These are phyloP conservation scores for Allenopithecus nigroviridis DNA, from an alignment of 2,797 vertebrate species.

Conservation along the genomic window DNA sequence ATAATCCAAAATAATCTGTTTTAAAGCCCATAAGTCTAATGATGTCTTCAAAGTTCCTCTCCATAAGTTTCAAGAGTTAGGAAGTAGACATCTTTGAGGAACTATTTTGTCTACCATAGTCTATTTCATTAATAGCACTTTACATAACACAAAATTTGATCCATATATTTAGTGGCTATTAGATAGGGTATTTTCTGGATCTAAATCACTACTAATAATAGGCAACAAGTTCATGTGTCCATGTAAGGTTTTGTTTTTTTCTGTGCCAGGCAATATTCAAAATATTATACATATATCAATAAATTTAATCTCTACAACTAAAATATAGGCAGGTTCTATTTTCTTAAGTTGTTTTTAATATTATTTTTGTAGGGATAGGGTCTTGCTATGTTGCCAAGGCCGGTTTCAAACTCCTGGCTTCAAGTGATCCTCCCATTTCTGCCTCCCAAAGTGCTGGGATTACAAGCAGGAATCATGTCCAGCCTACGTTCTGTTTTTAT, in stretches of 20 bases:
- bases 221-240: not conserved
- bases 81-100: not conserved
- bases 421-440: not conserved
- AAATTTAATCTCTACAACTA: not conserved
- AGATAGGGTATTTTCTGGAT: not conserved
- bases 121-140: not conserved
- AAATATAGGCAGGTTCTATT: not conserved
- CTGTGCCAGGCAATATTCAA: not conserved
- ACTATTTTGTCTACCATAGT: not conserved
- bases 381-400: not conserved
- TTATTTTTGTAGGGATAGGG: not conserved
- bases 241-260: not conserved
- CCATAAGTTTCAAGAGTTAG: not conserved
- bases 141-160: not conserved
- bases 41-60: not conserved
- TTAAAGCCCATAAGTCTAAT: not conserved
- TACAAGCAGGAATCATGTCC: not conserved
- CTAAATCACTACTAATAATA: not conserved
- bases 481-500: not conserved
- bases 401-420: not conserved
- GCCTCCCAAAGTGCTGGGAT: not conserved
- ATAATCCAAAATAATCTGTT: not conserved
- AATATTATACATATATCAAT: too few relatives aligned
- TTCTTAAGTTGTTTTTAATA: not conserved
- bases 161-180: not conserved